These are phyloP conservation scores for Arenaria interpres DNA, from an alignment of 2,113 vertebrate species.

Conservation along the genomic window DNA sequence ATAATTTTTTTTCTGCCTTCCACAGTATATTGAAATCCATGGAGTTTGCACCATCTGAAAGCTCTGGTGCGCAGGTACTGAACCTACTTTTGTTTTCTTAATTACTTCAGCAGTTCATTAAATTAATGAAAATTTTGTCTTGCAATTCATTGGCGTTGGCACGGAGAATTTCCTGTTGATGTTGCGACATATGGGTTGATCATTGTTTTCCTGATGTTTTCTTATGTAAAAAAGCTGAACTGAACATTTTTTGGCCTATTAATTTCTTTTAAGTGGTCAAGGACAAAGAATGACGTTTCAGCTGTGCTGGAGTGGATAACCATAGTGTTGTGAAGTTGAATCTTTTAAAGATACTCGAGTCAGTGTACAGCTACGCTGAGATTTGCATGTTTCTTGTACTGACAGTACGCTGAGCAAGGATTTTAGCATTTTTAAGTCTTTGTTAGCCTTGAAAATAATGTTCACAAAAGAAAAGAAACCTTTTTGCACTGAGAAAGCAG, in stretches of 20 bases:
- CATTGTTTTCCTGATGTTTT: background rate
- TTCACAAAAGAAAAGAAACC: conserved; percentile 6
- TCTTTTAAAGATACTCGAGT: background rate
- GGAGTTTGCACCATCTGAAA: conserved; percentile 91
- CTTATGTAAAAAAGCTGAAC: background rate
- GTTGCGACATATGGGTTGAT: background rate
- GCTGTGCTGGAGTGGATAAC: background rate
- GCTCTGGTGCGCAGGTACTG: conserved; percentile 87
- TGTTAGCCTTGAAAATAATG: background rate
- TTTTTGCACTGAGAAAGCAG: background rate
- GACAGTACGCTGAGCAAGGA: background rate
- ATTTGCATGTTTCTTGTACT: background rate
- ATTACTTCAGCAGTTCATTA: background rate
- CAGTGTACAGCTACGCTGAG: background rate
- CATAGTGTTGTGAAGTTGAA: background rate
- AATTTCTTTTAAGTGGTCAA: background rate
- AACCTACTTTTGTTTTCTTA: background rate
- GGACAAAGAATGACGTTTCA: background rate
- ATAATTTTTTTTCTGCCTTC: conserved; percentile 63
- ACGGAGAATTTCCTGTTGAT: background rate
- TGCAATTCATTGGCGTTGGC: background rate
- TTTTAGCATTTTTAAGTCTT: background rate
- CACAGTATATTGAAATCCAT: conserved; percentile 95
- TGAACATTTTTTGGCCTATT: background rate
- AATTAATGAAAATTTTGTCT: background rate